Evolutionary conservation across 2,888 invertebrate species (phyloP), one percentile per base, ranked within the genome.

Genomic region (Trachelus tabidus): DNA sequence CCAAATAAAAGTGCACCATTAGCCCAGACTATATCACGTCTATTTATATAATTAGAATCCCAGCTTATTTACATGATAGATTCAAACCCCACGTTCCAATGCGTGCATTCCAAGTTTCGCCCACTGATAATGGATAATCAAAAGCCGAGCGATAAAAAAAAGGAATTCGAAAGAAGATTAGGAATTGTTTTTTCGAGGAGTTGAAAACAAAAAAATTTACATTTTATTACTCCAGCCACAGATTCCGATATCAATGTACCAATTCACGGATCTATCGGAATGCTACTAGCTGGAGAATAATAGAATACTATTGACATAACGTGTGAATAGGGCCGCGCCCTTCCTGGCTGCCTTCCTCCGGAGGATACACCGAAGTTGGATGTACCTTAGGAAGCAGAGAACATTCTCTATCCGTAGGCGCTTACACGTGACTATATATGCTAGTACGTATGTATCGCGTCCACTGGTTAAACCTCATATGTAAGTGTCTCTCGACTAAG

Each of bases 401-500:
- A 56, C 56, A 56, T 56, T 56, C 56, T 56, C 56, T 56, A 23
- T 56, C 23, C 56, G 56, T 56, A 56, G 56, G 56, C 56, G 56
- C 56, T 77, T 68, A 77, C 35, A 68, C 35, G 56, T 56, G 56
- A 56, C 56, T 56, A 56, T 56, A 56, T 56, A 56, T 56, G 56
- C 56, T 56, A 56, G 56, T 23, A 56, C 56, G 56, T 56, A 56
- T 56, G 56, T 56, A 56, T 56, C 56, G 23, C 23, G 56, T 56
- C 56, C 23, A 23, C 56, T 56, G 56, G 56, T 23, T 56, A 56
- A 56, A 56, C 56, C 56, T 56, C 56, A 56, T 56, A 56, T 56
- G 56, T 56, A 73, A 80, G 76, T 77, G 74, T 75, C 71, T 75
- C 77, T 68, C 71, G 76, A 78, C 74, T 80, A 80, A 78, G 81